Conservation (phyloP, 2,797 vertebrate genomes). For the Falco naumanni region DNA sequence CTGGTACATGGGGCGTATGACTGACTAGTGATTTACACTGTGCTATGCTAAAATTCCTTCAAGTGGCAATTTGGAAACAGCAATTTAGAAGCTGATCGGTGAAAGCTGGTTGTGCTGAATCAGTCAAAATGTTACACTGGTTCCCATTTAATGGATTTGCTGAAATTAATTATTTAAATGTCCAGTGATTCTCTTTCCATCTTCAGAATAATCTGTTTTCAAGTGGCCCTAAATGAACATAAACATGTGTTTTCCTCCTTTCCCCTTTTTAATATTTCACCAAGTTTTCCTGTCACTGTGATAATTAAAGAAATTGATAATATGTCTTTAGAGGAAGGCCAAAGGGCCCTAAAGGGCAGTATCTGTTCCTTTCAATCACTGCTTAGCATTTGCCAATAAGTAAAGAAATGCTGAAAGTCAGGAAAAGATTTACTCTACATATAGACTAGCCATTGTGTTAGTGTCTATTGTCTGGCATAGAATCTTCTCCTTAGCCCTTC, state of each 20-base stretch:
- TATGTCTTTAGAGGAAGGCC: background rate
- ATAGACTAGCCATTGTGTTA: background rate
- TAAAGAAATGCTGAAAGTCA: background rate
- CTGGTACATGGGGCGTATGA: background rate
- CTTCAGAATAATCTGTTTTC: conserved; percentile 53
- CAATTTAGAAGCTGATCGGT: conserved; percentile 58
- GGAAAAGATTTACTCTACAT: background rate
- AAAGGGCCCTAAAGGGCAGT: background rate
- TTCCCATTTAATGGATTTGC: conserved; percentile 60
- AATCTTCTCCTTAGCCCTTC: background rate
- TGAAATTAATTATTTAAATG: conserved; percentile 71
- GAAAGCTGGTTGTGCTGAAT: conserved; percentile 69
- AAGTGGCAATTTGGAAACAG: conserved; percentile 60
- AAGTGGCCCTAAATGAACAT: background rate
- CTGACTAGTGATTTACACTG: conserved; percentile 53
- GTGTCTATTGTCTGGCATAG: background rate
- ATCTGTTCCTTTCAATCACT: conserved; percentile 32
- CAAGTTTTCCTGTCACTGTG: conserved; percentile 32
- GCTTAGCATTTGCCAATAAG: background rate
- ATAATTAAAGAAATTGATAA: conserved; percentile 58
- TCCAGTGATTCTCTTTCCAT: conserved; percentile 39
- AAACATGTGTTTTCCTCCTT: conserved; percentile 19
- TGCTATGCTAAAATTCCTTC: conserved; percentile 49
- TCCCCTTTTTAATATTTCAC: conserved; percentile 49
- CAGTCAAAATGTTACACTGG: conserved; percentile 62